Evolutionary conservation across 2,113 vertebrate genomes (phyloP), one percentile per base, ranked within the genome.

Genomic region (Ahaetulla prasina): DNA sequence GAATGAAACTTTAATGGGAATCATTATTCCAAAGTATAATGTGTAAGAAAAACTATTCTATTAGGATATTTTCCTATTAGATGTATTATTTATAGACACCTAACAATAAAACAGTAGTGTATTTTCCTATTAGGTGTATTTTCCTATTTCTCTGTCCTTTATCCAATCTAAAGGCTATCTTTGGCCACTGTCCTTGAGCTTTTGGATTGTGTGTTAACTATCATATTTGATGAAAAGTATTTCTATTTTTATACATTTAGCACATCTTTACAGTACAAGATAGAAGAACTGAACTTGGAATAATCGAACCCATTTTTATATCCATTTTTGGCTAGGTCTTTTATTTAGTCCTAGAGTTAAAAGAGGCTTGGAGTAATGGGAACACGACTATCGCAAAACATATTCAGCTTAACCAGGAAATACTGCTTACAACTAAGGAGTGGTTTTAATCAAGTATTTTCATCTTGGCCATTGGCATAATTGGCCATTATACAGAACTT

Each of bases 141-240:
- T 90, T 96, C 93, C 93, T 47, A 90, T 95, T 95, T 63, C 85
- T 93, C 91, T 90, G 43, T 39, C 74, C 89, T 94, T 96, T 94
- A 94, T 93, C 94, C 87, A 85, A 54, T 95, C 43, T 94, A 94
- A 85, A 92, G 88, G 8, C 95, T 97, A 94, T 96, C 95, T 95
- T 95, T 96, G 95, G 95, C 94, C 96, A 96, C 96, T 92, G 93
- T 88, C 89, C 87, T 68, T 89, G 93, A 85, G 43, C 94, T 93
- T 90, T 92, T 95, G 0, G 68, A 93, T 92, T 50, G 55, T 52
- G 35, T 85, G 85, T 49, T 45, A 57, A 54, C 54, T 85, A 92
- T 92, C 47, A 27, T 55, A 90, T 90, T 63, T 94, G 4, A 0
- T 90, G 92, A 91, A 30, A 85, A 50, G 88, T 55, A 93, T 95